These are phyloP conservation scores for Rhadinocentrus ornatus DNA, from an alignment of 2,797 vertebrate genomes.

Conservation along the genomic window DNA sequence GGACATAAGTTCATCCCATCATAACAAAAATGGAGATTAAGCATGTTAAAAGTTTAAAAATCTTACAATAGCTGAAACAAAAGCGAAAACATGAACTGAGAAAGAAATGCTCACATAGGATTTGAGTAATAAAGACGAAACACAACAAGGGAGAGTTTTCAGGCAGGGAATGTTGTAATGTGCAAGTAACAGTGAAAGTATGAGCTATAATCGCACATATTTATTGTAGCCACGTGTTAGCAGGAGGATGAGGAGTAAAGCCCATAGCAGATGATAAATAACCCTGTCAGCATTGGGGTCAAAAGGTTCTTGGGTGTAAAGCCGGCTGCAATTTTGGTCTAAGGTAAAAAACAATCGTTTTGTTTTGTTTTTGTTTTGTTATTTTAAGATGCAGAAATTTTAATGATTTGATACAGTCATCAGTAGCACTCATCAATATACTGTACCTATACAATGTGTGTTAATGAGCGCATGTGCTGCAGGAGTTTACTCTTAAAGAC, in stretches of 20 bases:
- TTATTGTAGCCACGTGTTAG: conserved; percentile 66
- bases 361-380: background rate
- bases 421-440: background rate
- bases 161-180: conserved; percentile 20
- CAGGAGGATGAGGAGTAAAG: conserved; percentile 14
- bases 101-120: conserved; percentile 15
- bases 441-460: background rate
- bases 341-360: conserved; percentile 7
- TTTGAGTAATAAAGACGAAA: conserved; percentile 46
- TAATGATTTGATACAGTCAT: conserved; percentile 15
- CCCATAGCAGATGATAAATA: conserved; percentile 46
- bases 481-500: conserved; percentile 11
- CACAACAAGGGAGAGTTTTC: conserved; percentile 25
- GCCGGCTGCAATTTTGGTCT: conserved; percentile 21
- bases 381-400: conserved; percentile 1
- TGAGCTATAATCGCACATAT: background rate
- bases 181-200: background rate
- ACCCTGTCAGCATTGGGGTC: conserved; percentile 34
- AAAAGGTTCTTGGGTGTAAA: conserved; percentile 40
- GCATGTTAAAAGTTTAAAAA: conserved; percentile 18
- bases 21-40: conserved; percentile 35
- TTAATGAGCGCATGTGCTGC: background rate
- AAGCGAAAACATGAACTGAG: conserved; percentile 23
- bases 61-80: conserved; percentile 14
- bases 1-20: conserved; percentile 23